phyloP scores from a whole-genome alignment of 2,113 vertebrate genomes.

The Laticauda laticaudata region DNA sequence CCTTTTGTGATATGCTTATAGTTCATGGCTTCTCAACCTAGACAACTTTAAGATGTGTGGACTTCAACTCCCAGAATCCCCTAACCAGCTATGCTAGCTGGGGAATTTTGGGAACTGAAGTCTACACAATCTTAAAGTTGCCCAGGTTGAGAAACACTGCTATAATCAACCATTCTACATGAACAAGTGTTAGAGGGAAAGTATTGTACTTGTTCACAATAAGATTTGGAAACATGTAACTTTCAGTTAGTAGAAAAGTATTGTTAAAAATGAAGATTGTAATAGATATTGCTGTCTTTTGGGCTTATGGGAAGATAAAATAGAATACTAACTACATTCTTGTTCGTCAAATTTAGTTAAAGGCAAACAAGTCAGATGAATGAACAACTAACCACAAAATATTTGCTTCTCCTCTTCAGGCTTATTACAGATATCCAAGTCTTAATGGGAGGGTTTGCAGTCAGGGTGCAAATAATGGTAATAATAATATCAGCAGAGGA shows the following conservation, averaged over 20 bases:
- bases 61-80: not conserved
- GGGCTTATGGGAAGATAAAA: not conserved
- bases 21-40: not conserved
- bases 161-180: not conserved
- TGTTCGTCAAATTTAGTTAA: not conserved
- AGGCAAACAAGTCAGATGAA: not conserved
- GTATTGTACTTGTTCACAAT: not conserved
- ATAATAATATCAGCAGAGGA: not conserved
- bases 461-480: not conserved
- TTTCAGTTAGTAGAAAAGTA: not conserved
- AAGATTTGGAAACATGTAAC: not conserved
- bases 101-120: not conserved
- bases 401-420: not conserved
- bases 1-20: not conserved
- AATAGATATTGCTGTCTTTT: not conserved
- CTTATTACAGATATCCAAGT: not conserved
- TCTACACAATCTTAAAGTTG: not conserved
- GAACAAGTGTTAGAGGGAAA: not conserved
- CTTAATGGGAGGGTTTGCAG: not conserved
- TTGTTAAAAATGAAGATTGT: not conserved
- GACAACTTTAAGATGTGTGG: not conserved
- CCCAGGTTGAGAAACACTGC: not conserved
- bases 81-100: not conserved
- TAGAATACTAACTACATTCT: not conserved
- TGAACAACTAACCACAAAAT: not conserved